phyloP scores from a whole-genome alignment of 2,797 vertebrate genomes.

The Cyprinella venusta region DNA sequence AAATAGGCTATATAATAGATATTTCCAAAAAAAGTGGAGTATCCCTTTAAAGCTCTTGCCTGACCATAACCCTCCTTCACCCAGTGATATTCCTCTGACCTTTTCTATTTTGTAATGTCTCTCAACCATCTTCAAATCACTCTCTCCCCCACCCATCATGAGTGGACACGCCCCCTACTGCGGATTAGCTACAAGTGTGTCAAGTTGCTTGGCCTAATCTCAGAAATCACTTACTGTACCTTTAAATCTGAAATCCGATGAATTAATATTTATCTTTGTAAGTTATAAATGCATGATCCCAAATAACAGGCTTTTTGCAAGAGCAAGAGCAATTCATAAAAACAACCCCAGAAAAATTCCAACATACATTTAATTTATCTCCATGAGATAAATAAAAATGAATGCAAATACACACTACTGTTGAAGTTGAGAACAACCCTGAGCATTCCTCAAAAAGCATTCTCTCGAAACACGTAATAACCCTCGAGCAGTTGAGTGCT shows the following conservation, averaged over 20 bases:
- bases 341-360: not conserved
- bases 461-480: slow-evolving; percentile 31
- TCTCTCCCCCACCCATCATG: not conserved
- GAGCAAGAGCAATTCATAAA: not conserved
- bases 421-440: not conserved
- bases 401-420: slow-evolving; percentile 23
- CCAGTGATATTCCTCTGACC: not conserved
- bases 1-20: no score
- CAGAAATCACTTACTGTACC: not conserved
- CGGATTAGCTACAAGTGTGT: not conserved
- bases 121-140: not conserved
- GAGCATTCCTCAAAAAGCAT: slow-evolving; percentile 41
- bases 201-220: not conserved
- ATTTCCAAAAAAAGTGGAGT: no score
- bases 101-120: not conserved
- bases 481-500: slow-evolving; percentile 31
- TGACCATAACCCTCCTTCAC: not conserved
- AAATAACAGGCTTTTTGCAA: slow-evolving; percentile 11
- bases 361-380: slow-evolving; percentile 23
- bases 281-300: not conserved
- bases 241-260: not conserved
- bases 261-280: not conserved
- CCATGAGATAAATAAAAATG: not conserved
- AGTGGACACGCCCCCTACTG: not conserved
- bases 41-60: no score